Conservation (phyloP, 2,113 vertebrate genomes). For the Podiceps cristatus region DNA sequence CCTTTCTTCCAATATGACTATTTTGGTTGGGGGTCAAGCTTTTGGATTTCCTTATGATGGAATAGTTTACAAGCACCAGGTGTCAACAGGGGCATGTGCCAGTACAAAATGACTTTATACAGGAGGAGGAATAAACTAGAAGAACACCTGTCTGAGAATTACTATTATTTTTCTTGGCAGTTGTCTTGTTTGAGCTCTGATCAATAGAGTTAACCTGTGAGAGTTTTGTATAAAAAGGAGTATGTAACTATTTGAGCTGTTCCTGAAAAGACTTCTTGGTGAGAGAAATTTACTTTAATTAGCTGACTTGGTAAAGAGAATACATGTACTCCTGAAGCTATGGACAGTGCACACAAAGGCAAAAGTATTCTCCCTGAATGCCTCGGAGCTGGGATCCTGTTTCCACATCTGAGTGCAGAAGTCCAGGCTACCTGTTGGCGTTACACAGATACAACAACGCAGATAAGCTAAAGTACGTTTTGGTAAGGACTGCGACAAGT, state of each 20-base stretch:
- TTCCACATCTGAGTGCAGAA: neutral
- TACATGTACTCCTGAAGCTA: neutral
- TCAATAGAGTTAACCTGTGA: neutral
- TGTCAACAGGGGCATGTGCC: neutral
- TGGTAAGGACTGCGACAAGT: neutral
- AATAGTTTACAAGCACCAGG: neutral
- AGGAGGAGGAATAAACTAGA: neutral
- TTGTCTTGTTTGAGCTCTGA: neutral
- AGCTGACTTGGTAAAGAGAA: neutral
- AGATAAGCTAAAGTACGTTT: neutral
- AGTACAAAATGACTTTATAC: neutral
- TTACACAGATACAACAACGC: neutral
- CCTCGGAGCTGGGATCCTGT: neutral
- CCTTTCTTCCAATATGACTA: neutral
- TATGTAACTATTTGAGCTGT: neutral
- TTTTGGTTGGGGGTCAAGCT: neutral
- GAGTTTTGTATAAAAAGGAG: neutral
- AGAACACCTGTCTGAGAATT: neutral
- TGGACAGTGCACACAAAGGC: neutral
- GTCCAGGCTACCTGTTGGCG: neutral
- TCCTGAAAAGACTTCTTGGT: neutral
- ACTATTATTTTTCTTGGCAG: neutral
- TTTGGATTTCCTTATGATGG: neutral
- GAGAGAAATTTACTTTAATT: neutral
- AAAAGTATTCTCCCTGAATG: neutral